Evolutionary conservation across 64 coral and sea anemone species (phyloP), one percentile per base, ranked within the genome.

Genomic region (Montipora capricornis): DNA sequence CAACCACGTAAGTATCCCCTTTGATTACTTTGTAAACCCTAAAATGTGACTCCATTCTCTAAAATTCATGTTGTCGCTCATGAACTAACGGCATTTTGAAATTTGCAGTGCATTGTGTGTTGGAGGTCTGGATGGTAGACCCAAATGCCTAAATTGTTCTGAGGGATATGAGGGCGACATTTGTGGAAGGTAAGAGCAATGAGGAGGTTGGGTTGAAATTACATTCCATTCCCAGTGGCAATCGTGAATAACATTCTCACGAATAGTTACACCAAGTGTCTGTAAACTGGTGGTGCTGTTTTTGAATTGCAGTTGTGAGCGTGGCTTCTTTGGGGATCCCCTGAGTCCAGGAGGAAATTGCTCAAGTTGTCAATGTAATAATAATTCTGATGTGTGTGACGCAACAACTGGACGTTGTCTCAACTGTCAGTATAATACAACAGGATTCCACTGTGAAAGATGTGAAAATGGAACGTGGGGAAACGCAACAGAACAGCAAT

Each of bases 391-490:
- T 68, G 78, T 99, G n/a, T 99, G 98, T n/a, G 46, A 96, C 50
- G 92, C 87, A 44, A 96, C 78, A 80, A 96, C 94, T 48, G 98
- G 98, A 24, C 37, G 91, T 17, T 99, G 98, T 84, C n/a, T 90
- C 0, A 26, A 92, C 80, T 99, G 98, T 68, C 60, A 89, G 47
- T 73, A 90, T 66, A 99, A 99, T 62, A 90, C 98, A 7, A 99
- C 98, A 89, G 98, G 98, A 55, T 93, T 84, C 15, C 73, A 90
- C 26, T 99, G 98, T 95, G 98, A 99, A 87, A 83, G 94, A 6
- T 99, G 98, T 90, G 79, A 99, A 86, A 96, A 99, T 80, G 92
- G 90, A 12, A 99, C 98, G 4, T 99, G 96, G 89, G 98, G 98
- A 0, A 78, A 99, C 64, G 98, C 98, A 44, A 88, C 92, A 0